Evolutionary conservation across 2,888 invertebrate species (phyloP).

Genomic region (Drosophila neotestacea): DNA sequence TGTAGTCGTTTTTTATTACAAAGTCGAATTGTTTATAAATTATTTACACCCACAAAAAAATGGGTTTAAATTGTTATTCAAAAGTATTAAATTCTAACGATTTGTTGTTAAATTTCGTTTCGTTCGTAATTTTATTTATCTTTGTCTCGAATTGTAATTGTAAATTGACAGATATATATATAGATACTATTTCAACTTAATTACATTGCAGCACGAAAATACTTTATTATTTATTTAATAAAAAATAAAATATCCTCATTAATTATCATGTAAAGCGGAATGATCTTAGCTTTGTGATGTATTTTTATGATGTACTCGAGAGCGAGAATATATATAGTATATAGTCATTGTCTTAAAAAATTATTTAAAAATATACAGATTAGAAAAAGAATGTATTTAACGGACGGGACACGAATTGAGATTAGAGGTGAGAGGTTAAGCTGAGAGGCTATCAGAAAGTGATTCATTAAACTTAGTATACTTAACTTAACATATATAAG

Average conservation of each 20-base stretch:
- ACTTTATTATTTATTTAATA: constrained; percentile 82
- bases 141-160: constrained; percentile 36
- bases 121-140: constrained; percentile 34
- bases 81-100: constrained; percentile 53
- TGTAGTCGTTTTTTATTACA: constrained; percentile 63
- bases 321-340: constrained; percentile 20
- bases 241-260: constrained; percentile 78
- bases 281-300: constrained; percentile 22
- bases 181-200: constrained; percentile 31
- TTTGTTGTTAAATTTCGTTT: constrained; percentile 18
- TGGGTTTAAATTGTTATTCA: constrained; percentile 45
- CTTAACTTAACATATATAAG: constrained; percentile 71
- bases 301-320: constrained; percentile 34
- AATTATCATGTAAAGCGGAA: constrained; percentile 41
- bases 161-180: constrained; percentile 29
- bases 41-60: constrained; percentile 74
- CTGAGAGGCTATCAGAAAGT: constrained; percentile 26
- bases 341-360: constrained; percentile 45
- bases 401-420: constrained; percentile 45
- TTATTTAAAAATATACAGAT: constrained; percentile 58
- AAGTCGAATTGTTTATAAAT: constrained; percentile 56
- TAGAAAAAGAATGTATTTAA: constrained; percentile 21
- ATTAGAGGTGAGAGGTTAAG: constrained; percentile 14
- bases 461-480: constrained; percentile 57
- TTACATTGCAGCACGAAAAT: constrained; percentile 67